These are phyloP conservation scores for Apoda limacodes DNA, from an alignment of 2,888 invertebrate genomes.

Conservation along the genomic window DNA sequence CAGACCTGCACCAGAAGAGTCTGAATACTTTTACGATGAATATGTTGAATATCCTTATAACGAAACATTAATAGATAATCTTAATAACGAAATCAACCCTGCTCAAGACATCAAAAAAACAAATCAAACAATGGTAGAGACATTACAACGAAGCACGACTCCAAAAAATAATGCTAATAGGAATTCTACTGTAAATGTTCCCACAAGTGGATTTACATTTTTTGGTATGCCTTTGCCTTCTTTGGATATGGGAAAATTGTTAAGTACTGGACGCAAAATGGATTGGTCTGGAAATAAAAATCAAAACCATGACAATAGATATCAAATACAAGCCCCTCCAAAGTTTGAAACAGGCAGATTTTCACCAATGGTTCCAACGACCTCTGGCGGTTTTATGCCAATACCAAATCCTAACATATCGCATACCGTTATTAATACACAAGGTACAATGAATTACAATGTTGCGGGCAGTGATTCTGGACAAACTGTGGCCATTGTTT, in stretches of 20 bases:
- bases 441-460: conserved; percentile 27
- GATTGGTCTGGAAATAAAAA: conserved; percentile 53
- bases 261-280: conserved; percentile 59
- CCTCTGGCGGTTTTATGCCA: conserved; percentile 80
- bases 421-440: conserved; percentile 26
- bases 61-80: conserved; percentile 59
- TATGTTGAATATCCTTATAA: conserved; percentile 83
- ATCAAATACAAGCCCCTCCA: conserved; percentile 58
- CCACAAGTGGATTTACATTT: conserved; percentile 79
- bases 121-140: conserved; percentile 55
- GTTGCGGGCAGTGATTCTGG: conserved; percentile 30
- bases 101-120: conserved; percentile 38
- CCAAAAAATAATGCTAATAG: conserved; percentile 43
- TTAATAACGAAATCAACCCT: conserved; percentile 39
- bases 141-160: conserved; percentile 67
- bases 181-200: conserved; percentile 49
- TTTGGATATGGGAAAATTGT: conserved; percentile 76
- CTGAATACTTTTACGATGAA: conserved; percentile 86
- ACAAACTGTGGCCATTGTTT: conserved; percentile 27
- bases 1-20: conserved; percentile 78
- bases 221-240: conserved; percentile 86
- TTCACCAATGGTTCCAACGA: conserved; percentile 78
- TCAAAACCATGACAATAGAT: conserved; percentile 39
- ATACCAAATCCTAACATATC: conserved; percentile 53
- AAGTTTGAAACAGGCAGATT: conserved; percentile 83